phyloP scores from a whole-genome alignment of 53 echinoderm and acorn worm genomes.

The Patiria pectinifera region DNA sequence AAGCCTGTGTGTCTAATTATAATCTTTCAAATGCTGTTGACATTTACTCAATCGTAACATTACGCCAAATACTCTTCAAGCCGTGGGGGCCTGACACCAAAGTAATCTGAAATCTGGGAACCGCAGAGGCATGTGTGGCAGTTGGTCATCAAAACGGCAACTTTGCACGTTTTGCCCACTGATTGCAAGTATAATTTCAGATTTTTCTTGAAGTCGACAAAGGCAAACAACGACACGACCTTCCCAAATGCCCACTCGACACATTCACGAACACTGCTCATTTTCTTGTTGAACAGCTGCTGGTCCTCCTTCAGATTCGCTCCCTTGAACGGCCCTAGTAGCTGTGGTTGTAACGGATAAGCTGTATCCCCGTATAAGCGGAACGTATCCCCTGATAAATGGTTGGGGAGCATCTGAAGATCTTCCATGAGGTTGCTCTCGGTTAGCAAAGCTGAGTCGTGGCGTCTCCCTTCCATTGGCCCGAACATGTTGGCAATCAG shows the following conservation, averaged over 20 bases:
- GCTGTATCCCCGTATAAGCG: constrained; percentile 3
- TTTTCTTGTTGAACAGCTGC: background rate
- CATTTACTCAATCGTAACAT: background rate
- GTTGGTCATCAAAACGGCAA: background rate
- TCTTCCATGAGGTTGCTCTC: background rate
- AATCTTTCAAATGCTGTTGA: no score
- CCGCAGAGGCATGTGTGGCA: background rate
- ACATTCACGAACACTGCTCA: background rate
- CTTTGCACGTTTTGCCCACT: background rate
- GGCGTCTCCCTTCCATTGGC: background rate
- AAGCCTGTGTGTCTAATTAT: no score
- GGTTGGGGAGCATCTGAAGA: background rate
- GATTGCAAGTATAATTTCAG: background rate
- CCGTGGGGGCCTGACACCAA: background rate
- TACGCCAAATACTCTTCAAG: background rate
- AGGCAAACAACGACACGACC: background rate
- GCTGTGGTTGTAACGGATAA: background rate
- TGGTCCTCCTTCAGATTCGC: background rate
- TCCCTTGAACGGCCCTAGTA: background rate
- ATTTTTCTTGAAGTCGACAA: constrained; percentile 1
- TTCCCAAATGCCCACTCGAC: constrained; percentile 5
- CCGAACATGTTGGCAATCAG: background rate
- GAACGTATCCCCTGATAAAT: background rate
- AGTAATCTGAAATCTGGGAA: no score
- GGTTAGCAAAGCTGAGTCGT: background rate